phyloP scores from a whole-genome alignment of 2,113 vertebrate species.

The Dicerorhinus sumatrensis region DNA sequence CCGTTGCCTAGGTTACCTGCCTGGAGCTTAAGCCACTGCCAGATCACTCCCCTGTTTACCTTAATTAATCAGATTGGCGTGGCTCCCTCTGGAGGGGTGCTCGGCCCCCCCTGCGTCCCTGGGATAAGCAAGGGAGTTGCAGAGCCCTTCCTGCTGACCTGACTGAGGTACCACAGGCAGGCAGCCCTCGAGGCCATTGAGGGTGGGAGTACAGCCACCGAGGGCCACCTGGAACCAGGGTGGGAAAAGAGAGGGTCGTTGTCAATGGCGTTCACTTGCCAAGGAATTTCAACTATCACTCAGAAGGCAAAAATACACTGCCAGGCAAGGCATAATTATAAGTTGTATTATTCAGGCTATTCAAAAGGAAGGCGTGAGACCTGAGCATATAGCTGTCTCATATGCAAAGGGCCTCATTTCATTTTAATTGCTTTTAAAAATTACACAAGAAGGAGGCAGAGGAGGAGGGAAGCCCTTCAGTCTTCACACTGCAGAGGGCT shows the following conservation, averaged over 20 bases:
- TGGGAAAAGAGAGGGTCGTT: not conserved
- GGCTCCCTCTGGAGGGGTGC: not conserved
- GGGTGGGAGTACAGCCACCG: not conserved
- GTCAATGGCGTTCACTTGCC: not conserved
- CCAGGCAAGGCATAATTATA: slow-evolving; percentile 33
- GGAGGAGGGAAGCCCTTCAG: not conserved
- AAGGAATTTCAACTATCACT: not conserved
- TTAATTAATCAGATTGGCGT: slow-evolving; percentile 23
- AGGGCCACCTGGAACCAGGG: not conserved
- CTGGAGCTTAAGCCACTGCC: not conserved
- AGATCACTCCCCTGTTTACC: not conserved
- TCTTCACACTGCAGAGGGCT: not conserved
- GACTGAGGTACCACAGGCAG: not conserved
- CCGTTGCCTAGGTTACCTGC: slow-evolving; percentile 73
- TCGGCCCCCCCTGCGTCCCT: not conserved
- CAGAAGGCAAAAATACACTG: not conserved
- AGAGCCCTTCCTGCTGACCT: not conserved
- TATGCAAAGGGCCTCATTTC: not conserved
- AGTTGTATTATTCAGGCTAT: slow-evolving; percentile 1
- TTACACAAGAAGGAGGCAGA: not conserved
- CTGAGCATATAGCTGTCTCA: not conserved
- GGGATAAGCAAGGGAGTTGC: not conserved
- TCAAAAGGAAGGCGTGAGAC: not conserved
- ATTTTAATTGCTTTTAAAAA: slow-evolving; percentile 30
- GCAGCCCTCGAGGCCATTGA: not conserved